Evolutionary conservation across 2,797 vertebrate species (phyloP).

Genomic region (Thaleichthys pacificus): DNA sequence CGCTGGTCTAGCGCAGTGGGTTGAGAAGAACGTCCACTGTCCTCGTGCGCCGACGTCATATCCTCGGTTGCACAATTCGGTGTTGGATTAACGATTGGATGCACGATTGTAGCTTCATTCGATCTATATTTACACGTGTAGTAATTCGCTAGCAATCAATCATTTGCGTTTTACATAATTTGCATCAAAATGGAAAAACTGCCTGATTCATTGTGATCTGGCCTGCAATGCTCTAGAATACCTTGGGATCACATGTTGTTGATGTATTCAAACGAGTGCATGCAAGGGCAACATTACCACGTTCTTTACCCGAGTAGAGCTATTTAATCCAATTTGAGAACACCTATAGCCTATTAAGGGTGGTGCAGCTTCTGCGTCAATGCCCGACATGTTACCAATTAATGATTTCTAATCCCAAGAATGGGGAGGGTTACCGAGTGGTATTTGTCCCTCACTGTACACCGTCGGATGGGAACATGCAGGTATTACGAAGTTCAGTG

Average conservation of each 20-base stretch:
- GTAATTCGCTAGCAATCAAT: no score
- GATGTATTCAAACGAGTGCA: background rate
- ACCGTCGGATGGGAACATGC: constrained; percentile 25
- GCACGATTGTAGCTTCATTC: no score
- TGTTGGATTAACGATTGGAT: no score
- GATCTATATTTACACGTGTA: no score
- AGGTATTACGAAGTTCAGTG: background rate
- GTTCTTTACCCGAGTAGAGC: background rate
- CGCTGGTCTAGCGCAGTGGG: background rate
- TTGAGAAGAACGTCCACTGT: background rate
- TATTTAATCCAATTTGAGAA: constrained; percentile 1
- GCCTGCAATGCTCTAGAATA: no score
- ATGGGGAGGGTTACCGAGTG: no score
- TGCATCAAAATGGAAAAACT: background rate
- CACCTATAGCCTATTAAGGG: background rate
- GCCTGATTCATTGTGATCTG: background rate
- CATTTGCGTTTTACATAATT: no score
- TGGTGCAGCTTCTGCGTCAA: background rate
- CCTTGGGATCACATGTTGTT: no score
- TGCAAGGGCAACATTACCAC: background rate
- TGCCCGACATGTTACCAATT: constrained; percentile 4
- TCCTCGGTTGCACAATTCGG: constrained; percentile 7
- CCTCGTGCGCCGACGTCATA: constrained; percentile 24
- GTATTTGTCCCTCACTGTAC: constrained; percentile 46
- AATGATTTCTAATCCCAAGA: background rate